Base-by-base conservation (phyloP, 2,113 vertebrate species). In the Gopherus evgoodei region DNA sequence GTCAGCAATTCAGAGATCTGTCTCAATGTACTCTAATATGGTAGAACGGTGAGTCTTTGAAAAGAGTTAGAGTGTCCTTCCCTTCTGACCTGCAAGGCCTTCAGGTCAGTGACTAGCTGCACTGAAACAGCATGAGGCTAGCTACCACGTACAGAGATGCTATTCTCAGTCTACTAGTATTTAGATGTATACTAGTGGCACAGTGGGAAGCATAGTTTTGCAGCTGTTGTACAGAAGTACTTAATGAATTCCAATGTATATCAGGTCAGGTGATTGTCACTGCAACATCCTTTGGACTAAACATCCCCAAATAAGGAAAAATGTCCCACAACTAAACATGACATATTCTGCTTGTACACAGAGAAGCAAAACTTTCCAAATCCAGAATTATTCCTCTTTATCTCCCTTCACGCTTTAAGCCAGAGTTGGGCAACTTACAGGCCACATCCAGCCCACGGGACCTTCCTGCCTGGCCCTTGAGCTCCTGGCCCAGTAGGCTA, bases 191-290 rank as follows among this genome's bases (percentile, higher is more conserved):
- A 0, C 19, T 14, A 38, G 25, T 14, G 25, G 8, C n/a, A 56
- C 4, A 76, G 62, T 5, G 85, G 52, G 6, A 22, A 93, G 72
- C 2, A 16, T 24, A 72, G 24, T 49, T 53, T 87, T 85, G 82
- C 6, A 69, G 21, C 11, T 13, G 19, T 31, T 88, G 86, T n/a
- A 6, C 27, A n/a, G 4, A 6, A 91, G n/a, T 0, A 3, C 53
- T 57, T 89, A 84, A 91, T 11, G 27, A 87, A 38, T 11, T 27
- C 69, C 91, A 96, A 35, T 8, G 21, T 80, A 94, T 91, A 93
- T 86, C 84, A 94, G 81, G 12, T 47, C 25, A 95, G 84, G 78
- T 53, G 80, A 85, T 27, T 42, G 16, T 49, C 89, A 52, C 75
- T 5, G 27, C 59, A 87, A 19, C 3, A 10, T 31, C 35, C 13